Conservation (phyloP, 2,113 vertebrate genomes). For the Xenus cinereus region DNA sequence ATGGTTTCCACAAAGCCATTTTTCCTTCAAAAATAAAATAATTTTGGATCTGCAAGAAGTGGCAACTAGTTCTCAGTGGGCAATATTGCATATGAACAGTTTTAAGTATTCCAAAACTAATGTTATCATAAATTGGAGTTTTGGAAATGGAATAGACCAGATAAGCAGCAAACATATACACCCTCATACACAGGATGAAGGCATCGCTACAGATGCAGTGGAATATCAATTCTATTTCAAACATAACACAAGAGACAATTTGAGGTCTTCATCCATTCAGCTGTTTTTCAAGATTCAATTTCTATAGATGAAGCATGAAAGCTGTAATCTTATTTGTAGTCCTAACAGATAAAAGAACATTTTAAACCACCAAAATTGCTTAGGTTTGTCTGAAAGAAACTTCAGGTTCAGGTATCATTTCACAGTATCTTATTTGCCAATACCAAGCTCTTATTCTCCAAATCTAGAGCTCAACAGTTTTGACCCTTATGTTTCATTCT, state of each 20-base stretch:
- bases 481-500: neutral
- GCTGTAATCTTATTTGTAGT: neutral
- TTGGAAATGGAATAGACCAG: neutral
- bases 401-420: neutral
- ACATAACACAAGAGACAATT: neutral
- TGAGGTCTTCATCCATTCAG: neutral
- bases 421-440: neutral
- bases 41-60: neutral
- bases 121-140: neutral
- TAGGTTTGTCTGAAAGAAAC: neutral
- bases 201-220: neutral
- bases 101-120: neutral
- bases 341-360: neutral
- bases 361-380: neutral
- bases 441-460: neutral
- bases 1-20: neutral
- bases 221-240: neutral
- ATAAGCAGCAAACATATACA: neutral
- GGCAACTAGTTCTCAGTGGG: neutral
- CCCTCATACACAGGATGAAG: neutral
- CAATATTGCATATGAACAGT: neutral
- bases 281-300: neutral
- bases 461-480: neutral
- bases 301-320: neutral
- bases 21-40: neutral